Evolutionary conservation across 2,797 vertebrate species (phyloP), one percentile per base, ranked within the genome.

Genomic region (Cottoperca gobio): DNA sequence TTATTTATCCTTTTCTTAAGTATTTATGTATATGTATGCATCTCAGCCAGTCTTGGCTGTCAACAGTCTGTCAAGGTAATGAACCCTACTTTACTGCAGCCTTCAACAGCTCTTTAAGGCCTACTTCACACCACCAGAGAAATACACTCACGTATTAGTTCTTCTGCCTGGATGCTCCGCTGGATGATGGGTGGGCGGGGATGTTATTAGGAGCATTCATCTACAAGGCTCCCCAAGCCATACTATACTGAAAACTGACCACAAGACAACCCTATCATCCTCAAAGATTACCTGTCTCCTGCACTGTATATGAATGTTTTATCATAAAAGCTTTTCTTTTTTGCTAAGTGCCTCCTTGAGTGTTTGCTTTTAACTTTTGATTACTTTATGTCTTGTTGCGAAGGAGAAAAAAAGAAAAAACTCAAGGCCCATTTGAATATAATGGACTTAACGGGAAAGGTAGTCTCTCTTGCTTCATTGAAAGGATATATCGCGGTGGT

Each of bases 221-320:
- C 85, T 80, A 58, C 89, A 79, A 82, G 46, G 72, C 91, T 94
- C 91, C 90, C 83, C 73, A 82, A 90, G 93, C 93, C 91, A 91
- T 81, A 84, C 84, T 88, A 88, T 78, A 93, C 93, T 89, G 88
- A 93, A n/a, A 94, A 95, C 95, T 93, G 93, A 95, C 95, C 94
- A 93, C 96, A 95, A 95, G 94, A 92, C 91, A 93, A 92, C 90
- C 79, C 91, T 92, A 90, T 91, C 81, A 86, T 91, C 86, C 89
- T 90, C 83, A 91, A 91, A 91, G 91, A 91, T 92, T 84, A 93
- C 92, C 92, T 93, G 91, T 90, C 92, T 93, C 85, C 89, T 89
- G 83, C 83, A 70, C 79, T 78, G 84, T 92, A 92, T 95, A 93
- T 96, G 94, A 95, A 95, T 95, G 95, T 95, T 96, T 94, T 93